phyloP scores from a whole-genome alignment of 2,797 vertebrate species.

The Hippoglossus hippoglossus region DNA sequence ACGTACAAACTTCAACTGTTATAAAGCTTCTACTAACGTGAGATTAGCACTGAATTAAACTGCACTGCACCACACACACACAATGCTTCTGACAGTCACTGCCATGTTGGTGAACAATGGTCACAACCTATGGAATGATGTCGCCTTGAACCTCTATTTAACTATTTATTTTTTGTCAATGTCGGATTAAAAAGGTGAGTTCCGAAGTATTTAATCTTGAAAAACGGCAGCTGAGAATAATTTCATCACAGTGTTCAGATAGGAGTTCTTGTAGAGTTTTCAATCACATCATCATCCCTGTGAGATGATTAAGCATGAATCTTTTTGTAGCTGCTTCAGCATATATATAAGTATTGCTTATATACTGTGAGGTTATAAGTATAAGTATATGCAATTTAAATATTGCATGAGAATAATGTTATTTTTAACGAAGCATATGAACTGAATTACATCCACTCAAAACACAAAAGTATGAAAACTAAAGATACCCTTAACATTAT shows the following conservation, averaged over 20 bases:
- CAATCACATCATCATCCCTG: too few species aligned
- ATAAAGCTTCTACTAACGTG: slow-evolving; percentile 1
- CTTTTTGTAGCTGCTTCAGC: too few species aligned
- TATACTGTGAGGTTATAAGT: background rate
- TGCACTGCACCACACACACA: background rate
- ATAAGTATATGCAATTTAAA: background rate
- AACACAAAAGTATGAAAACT: background rate
- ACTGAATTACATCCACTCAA: background rate
- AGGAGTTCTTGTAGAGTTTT: too few species aligned
- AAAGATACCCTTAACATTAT: background rate
- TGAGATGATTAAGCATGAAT: too few species aligned
- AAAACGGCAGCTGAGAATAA: too few species aligned
- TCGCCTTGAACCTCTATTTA: too few species aligned
- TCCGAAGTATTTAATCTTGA: too few species aligned
- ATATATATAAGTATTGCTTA: background rate
- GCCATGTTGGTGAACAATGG: too few species aligned
- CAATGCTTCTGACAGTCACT: background rate
- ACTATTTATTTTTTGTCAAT: too few species aligned
- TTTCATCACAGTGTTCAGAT: too few species aligned
- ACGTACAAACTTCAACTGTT: background rate
- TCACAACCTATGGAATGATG: too few species aligned
- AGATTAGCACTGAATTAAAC: slow-evolving; percentile 15
- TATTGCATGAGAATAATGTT: background rate
- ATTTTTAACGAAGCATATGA: background rate
- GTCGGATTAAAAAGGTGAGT: too few species aligned